Conservation (phyloP, 2,797 vertebrate genomes). For the Malurus splendens region DNA sequence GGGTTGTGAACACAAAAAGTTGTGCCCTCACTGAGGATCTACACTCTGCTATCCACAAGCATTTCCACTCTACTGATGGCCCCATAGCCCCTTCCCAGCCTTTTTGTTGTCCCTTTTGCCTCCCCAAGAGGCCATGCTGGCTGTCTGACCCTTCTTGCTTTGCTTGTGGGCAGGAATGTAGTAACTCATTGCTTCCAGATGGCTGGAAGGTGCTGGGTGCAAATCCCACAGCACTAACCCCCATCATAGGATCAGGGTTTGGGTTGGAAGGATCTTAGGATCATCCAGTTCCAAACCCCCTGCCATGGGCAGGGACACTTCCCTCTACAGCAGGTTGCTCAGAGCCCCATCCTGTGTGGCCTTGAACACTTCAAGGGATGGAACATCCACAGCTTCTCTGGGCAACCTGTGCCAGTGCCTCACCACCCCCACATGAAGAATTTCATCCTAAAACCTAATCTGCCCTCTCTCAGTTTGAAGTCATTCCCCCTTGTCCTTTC, state of each 20-base stretch:
- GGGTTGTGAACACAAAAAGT: neutral
- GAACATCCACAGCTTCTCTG: neutral
- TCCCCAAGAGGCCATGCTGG: fast-evolving
- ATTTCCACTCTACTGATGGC: neutral
- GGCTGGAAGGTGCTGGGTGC: neutral
- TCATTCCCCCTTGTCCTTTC: neutral
- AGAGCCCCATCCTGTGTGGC: neutral
- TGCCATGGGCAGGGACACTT: neutral
- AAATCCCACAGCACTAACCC: neutral
- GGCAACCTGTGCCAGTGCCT: neutral
- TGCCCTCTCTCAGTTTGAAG: neutral
- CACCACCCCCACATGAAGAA: neutral
- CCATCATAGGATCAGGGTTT: neutral
- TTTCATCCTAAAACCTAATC: neutral
- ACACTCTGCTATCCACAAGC: neutral
- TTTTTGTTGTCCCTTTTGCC: neutral
- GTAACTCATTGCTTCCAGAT: neutral
- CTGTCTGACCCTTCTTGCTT: neutral
- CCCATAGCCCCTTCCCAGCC: neutral
- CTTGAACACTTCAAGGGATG: neutral
- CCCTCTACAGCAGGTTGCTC: neutral
- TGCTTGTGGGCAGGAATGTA: fast-evolving
- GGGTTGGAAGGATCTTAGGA: neutral
- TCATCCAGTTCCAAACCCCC: neutral
- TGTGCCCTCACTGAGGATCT: neutral